phyloP scores from a whole-genome alignment of 2,113 vertebrate species.

The Megaptera novaeangliae region DNA sequence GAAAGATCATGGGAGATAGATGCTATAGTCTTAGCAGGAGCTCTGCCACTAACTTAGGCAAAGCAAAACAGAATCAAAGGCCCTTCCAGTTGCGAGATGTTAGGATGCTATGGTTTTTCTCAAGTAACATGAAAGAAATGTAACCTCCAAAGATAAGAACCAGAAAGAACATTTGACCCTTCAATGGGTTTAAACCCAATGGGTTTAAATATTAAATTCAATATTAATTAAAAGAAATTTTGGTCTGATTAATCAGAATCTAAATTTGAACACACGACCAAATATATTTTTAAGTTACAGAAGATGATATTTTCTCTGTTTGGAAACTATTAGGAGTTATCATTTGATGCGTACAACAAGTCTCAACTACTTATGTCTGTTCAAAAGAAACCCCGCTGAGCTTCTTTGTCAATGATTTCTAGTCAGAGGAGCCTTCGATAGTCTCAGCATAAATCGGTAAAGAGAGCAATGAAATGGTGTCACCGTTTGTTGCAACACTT shows the following conservation, averaged over 20 bases:
- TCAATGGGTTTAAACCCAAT: neutral
- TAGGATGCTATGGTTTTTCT: neutral
- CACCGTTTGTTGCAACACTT: neutral
- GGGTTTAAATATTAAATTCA: neutral
- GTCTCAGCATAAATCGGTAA: neutral
- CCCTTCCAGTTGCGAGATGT: neutral
- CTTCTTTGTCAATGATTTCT: neutral
- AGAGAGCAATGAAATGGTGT: neutral
- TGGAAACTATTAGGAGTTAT: neutral
- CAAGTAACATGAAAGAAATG: neutral
- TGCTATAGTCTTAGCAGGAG: neutral
- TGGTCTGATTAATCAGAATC: neutral
- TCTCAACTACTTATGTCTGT: neutral
- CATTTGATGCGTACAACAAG: neutral
- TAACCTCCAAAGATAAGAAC: neutral
- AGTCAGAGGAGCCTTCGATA: neutral
- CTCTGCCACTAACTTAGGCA: neutral
- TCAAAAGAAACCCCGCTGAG: slow-evolving; percentile 9
- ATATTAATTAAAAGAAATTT: neutral
- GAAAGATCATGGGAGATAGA: neutral
- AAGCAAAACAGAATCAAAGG: neutral
- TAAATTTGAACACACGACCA: neutral
- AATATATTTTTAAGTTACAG: neutral
- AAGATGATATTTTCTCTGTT: neutral
- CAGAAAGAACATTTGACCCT: neutral